A percentile compares a stretch with the other conserved stretches of the same genome.
Evolutionary conservation across 2,113 vertebrate genomes (phyloP).

Genomic region (Xenopus borealis): DNA sequence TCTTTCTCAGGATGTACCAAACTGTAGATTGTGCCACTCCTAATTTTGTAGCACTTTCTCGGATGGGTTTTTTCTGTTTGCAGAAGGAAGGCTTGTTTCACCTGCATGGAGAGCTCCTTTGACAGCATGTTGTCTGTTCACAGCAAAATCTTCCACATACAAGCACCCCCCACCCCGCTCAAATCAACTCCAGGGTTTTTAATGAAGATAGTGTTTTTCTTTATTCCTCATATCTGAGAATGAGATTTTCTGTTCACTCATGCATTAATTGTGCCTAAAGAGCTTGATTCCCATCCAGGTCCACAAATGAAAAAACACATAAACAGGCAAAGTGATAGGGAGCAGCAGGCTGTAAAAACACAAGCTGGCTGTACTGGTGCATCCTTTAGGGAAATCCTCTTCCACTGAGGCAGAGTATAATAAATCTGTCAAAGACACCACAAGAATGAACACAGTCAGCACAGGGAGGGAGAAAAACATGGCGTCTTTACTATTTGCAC

Average conservation of each 20-base stretch:
- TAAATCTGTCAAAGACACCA: conserved; percentile 81
- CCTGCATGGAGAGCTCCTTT: too few species aligned
- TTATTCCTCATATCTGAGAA: background rate
- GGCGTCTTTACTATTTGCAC: background rate
- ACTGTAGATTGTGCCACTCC: too few species aligned
- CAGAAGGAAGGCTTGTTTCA: too few species aligned
- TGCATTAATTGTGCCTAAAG: conserved; percentile 84
- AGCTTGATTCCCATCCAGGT: conserved; percentile 95
- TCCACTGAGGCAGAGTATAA: conserved; percentile 84
- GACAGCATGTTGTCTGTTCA: too few species aligned
- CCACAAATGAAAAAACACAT: conserved; percentile 95
- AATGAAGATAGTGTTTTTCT: too few species aligned
- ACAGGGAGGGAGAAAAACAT: conserved; percentile 78
- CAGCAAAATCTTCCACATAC: too few species aligned
- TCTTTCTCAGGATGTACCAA: too few species aligned
- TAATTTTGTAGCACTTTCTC: too few species aligned
- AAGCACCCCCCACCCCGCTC: too few species aligned
- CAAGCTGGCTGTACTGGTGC: conserved; percentile 79
- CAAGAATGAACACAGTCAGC: conserved; percentile 79
- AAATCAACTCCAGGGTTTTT: too few species aligned
- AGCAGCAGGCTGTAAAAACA: conserved; percentile 96
- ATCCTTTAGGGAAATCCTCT: conserved; percentile 83
- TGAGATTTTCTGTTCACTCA: background rate
- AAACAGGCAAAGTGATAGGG: conserved; percentile 85
- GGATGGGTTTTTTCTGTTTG: too few species aligned